phyloP scores from a whole-genome alignment of 2,113 vertebrate species.

The Morphnarchus princeps region DNA sequence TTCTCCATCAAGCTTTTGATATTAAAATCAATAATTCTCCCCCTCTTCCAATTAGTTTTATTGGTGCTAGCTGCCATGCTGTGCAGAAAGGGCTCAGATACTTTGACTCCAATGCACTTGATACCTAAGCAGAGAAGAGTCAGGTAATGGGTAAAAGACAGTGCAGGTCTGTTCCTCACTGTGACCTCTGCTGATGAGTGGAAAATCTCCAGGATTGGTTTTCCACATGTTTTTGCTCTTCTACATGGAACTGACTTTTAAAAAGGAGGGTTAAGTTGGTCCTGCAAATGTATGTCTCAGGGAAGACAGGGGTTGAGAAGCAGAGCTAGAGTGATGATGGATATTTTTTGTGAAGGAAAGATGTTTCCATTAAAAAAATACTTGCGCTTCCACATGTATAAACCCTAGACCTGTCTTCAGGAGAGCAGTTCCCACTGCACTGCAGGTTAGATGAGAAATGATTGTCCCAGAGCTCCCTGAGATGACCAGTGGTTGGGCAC shows the following conservation, averaged over 20 bases:
- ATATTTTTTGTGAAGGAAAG: not conserved
- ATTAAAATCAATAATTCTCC: not conserved
- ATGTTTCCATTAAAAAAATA: not conserved
- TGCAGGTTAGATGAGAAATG: not conserved
- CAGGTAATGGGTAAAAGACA: not conserved
- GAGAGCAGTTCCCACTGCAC: not conserved
- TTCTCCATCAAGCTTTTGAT: not conserved
- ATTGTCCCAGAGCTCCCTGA: not conserved
- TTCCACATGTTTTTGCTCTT: not conserved
- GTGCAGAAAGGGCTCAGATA: not conserved
- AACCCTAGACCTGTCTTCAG: not conserved
- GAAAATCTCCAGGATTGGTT: not conserved
- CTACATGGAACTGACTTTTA: not conserved
- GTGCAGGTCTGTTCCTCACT: not conserved
- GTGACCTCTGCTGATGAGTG: not conserved
- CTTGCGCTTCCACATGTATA: fast-evolving
- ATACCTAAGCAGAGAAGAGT: not conserved
- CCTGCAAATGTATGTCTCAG: not conserved
- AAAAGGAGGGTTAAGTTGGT: not conserved
- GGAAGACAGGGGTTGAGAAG: not conserved
- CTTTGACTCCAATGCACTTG: not conserved
- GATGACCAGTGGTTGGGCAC: not conserved
- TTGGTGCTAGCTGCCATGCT: not conserved
- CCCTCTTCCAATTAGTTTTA: not conserved
- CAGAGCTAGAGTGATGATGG: not conserved